Conservation (phyloP, 2,113 vertebrate genomes). For the Toxotes chatareus region DNA sequence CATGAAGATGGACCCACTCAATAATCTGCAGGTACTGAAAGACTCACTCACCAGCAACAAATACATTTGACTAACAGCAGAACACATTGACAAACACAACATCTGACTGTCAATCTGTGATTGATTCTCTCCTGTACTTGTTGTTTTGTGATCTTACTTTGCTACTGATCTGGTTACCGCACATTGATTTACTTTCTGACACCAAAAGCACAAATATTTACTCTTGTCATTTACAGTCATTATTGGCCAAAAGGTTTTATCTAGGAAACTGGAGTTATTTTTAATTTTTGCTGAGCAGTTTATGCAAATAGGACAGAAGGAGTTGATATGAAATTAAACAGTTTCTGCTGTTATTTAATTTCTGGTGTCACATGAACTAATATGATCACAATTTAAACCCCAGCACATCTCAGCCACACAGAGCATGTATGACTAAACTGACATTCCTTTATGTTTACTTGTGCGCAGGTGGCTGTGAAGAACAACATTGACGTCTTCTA, state of each 20-base stretch:
- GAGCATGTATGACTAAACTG: not conserved
- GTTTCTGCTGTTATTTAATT: too few species aligned
- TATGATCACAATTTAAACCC: not conserved
- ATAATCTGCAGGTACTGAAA: slow-evolving; percentile 94
- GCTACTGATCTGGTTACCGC: too few species aligned
- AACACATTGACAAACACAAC: not conserved
- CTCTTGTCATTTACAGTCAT: too few species aligned
- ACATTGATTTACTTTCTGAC: too few species aligned
- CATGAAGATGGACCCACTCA: slow-evolving; percentile 99
- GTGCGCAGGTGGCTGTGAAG: slow-evolving; percentile 96
- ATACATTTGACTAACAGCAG: not conserved
- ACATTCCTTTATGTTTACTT: not conserved
- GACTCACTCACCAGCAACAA: too few species aligned
- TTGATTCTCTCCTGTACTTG: not conserved
- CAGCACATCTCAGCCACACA: not conserved
- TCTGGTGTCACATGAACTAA: too few species aligned
- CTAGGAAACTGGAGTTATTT: too few species aligned
- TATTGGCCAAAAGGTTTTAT: too few species aligned
- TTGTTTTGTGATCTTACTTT: not conserved
- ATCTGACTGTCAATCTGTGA: not conserved
- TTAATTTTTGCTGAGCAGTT: too few species aligned
- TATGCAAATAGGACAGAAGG: too few species aligned
- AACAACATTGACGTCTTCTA: slow-evolving; percentile 99
- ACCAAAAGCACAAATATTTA: too few species aligned
- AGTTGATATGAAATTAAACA: too few species aligned